Evolutionary conservation across 2,888 invertebrate species (phyloP).

Genomic region (Lochmaea crataegi): DNA sequence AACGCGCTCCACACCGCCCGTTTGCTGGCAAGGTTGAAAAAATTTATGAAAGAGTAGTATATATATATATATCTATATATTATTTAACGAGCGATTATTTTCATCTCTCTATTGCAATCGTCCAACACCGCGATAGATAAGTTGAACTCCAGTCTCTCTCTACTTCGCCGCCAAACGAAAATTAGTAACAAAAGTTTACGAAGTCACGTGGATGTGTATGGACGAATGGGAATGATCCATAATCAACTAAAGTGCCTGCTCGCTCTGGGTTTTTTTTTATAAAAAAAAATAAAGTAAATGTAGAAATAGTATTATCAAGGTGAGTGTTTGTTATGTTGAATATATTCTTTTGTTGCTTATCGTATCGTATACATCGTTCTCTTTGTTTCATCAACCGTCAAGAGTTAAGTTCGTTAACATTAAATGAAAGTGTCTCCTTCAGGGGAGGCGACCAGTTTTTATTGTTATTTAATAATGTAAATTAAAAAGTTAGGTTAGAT

Average conservation of each 20-base stretch:
- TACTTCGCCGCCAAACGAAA: conserved; percentile 13
- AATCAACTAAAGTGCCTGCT: too few relatives aligned
- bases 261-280: background rate
- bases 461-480: background rate
- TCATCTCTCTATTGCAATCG: background rate
- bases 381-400: background rate
- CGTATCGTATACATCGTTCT: background rate
- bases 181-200: conserved; percentile 16
- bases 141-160: background rate
- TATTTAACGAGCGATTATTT: background rate
- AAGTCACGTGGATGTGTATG: background rate
- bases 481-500: conserved; percentile 17
- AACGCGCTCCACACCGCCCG: too few relatives aligned
- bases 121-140: conserved; percentile 10
- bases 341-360: background rate
- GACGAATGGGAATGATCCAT: background rate
- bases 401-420: background rate
- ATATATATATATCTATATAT: too few relatives aligned
- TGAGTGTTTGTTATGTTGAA: background rate
- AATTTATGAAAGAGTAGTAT: too few relatives aligned
- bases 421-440: conserved; percentile 3
- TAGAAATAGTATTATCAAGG: background rate
- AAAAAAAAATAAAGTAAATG: background rate
- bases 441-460: too few relatives aligned
- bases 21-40: too few relatives aligned